Base-by-base conservation (phyloP, 2,797 vertebrate species). In the Lutjanus argentimaculatus region DNA sequence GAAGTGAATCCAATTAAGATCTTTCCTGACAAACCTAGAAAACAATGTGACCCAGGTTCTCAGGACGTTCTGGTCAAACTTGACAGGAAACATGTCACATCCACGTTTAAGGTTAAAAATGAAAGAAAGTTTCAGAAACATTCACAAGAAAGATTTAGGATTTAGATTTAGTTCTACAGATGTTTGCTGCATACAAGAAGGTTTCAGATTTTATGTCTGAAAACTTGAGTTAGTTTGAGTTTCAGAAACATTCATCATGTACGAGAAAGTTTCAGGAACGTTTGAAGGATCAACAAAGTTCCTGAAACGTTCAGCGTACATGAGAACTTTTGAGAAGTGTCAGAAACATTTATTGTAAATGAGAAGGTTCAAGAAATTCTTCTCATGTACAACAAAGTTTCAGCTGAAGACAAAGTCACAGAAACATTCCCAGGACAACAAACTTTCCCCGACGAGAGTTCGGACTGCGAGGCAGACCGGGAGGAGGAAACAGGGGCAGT, bases 311-410 rank as follows among this genome's bases (percentile, higher is more conserved):
- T 55, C 25, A 19, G 5, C 1, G 55, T n/a, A 46, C 22, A n/a
- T 0, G 8, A 59, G 40, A 55, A 68, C 15, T 10, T 13, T 30
- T 11, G 6, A 15, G 21, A 62, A 15, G 19, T 45, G 25, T 9
- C 40, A 14, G 61, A 76, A 70, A 80, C 69, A 3, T 58, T 68
- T 0, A 16, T 59, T 43, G 30, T 69, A 45, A 72, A 74, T 6
- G 1, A 59, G 75, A 51, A 72, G 57, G 10, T 75, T 58, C 8
- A 19, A 46, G 64, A 67, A 0, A 0, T 0, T 19, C 25, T 67
- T 46, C 64, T 22, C 6, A 12, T 19, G 67, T 7, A 73, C 71
- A 76, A 75, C 9, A 66, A 64, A 46, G 52, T 71, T 69, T 75
- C 43, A 51, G 61, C 15, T 51, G 3, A 10, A 55, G 46, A 25